Conservation (phyloP, 2,113 vertebrate genomes). For the Hypomesus transpacificus region DNA sequence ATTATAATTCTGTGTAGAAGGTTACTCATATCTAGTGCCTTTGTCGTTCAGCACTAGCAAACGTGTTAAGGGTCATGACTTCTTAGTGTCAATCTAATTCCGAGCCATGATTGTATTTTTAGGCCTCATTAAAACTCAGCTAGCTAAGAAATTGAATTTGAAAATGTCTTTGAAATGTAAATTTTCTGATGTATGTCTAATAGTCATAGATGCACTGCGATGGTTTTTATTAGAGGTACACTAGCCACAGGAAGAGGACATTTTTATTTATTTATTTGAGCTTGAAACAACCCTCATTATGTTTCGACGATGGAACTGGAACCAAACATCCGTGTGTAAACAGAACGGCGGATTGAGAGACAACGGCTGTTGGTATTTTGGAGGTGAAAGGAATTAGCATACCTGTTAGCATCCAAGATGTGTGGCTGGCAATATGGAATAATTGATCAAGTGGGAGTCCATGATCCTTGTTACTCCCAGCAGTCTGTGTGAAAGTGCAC, state of each 20-base stretch:
- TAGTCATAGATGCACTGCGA: neutral
- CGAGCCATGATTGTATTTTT: slow-evolving; percentile 6
- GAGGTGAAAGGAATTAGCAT: slow-evolving; percentile 43
- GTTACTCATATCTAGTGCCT: neutral
- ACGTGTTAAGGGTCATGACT: neutral
- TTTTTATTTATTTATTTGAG: neutral
- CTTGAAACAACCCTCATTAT: neutral
- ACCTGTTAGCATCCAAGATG: slow-evolving; percentile 17
- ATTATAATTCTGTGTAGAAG: too few relatives aligned
- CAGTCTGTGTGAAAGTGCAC: slow-evolving; percentile 27
- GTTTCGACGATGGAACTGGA: neutral
- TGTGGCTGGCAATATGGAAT: slow-evolving; percentile 46
- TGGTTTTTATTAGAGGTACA: too few relatives aligned
- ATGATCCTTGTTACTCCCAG: slow-evolving; percentile 36
- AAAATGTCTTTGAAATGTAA: slow-evolving; percentile 15
- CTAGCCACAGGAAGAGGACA: neutral
- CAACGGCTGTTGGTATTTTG: slow-evolving; percentile 9
- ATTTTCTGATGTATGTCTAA: slow-evolving; percentile 2
- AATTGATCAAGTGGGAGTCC: slow-evolving; percentile 61
- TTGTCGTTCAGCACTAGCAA: neutral
- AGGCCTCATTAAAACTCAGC: slow-evolving; percentile 26
- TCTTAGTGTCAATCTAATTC: neutral
- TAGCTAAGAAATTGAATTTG: slow-evolving; percentile 10
- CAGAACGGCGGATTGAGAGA: too few relatives aligned
- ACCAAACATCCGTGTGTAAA: too few relatives aligned